Conservation (phyloP, 2,888 invertebrate species). For the Schizotus pectinicornis region DNA sequence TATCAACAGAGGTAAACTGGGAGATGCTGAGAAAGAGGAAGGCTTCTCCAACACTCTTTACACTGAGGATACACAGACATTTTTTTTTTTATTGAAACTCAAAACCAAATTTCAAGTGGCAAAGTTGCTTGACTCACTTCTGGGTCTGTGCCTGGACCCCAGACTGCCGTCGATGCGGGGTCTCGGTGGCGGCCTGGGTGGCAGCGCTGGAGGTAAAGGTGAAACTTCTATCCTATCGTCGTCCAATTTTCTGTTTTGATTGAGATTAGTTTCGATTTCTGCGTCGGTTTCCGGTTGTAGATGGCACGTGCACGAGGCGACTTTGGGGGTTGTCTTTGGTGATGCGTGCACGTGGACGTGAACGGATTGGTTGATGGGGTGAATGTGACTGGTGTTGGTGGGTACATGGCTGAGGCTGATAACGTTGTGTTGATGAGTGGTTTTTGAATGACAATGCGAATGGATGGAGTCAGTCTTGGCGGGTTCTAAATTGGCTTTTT, state of each 20-base stretch:
- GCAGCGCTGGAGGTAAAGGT: slow-evolving; percentile 58
- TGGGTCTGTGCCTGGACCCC: slow-evolving; percentile 47
- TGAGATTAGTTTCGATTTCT: slow-evolving; percentile 21
- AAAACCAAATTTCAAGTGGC: neutral
- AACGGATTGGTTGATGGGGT: slow-evolving; percentile 45
- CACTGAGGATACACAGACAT: too few relatives aligned
- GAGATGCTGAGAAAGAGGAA: too few relatives aligned
- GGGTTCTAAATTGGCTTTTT: slow-evolving; percentile 42
- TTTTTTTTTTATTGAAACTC: too few relatives aligned
- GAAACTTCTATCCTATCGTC: slow-evolving; percentile 58
- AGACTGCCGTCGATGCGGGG: slow-evolving; percentile 55
- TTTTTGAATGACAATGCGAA: slow-evolving; percentile 34
- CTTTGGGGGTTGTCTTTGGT: slow-evolving; percentile 46
- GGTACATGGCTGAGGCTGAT: slow-evolving; percentile 41
- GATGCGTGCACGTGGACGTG: slow-evolving; percentile 51
- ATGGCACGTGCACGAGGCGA: slow-evolving; percentile 53
- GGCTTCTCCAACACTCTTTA: too few relatives aligned
- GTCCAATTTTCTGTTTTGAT: slow-evolving; percentile 48
- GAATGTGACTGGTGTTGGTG: slow-evolving; percentile 44
- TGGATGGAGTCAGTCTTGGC: slow-evolving; percentile 22
- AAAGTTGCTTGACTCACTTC: slow-evolving; percentile 42
- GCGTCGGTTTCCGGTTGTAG: slow-evolving; percentile 46
- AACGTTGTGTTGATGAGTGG: slow-evolving; percentile 36
- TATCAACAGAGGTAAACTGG: too few relatives aligned
- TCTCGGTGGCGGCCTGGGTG: slow-evolving; percentile 59